Evolutionary conservation across 2,113 vertebrate genomes (phyloP), one percentile per base, ranked within the genome.

Genomic region (Pleuronectes platessa): DNA sequence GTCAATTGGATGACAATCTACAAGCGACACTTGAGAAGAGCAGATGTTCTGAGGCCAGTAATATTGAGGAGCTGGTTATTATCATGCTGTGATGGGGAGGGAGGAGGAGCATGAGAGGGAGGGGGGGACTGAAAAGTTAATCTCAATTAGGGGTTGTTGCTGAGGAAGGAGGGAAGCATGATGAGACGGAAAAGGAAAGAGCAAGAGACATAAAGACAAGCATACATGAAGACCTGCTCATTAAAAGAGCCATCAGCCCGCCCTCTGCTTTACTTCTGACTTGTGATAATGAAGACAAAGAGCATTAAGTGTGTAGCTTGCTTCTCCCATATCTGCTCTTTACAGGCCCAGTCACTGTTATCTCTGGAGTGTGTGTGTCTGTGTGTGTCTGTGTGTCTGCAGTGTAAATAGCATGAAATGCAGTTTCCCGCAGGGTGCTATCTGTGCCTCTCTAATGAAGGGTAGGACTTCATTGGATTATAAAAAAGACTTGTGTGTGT

Each of bases 1-100:
- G 89, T 92, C 90, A 92, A 86, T 88, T 91, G 84, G 85, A 82
- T 85, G 86, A 89, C 75, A 89, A 85, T 89, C 87, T 86, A 72
- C 83, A 89, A 66, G 85, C 27, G 21, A 85, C 87, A 78, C 86
- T 89, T 58, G 68, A 86, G 71, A 42, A 70, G 64, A 85, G 73
- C 24, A 69, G 79, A 78, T 76, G 59, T 73, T 74, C 67, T 12
- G 79, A 71, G 78, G 75, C 70, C 59, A 61, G 59, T 77, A 70
- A 77, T 68, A 84, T 76, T 49, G 62, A 24, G 66, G 67, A 74
- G 63, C 61, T 71, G 61, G 49, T 77, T 82, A 74, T 86, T 83
- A 59, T 79, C 69, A 17, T 35, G 40, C n/a, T 15, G 54, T 24
- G 27, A 75, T 68, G 23, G 70, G 53, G 49, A 66, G 42, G 61